Percentiles rank a stretch among this genome's conserved stretches.
phyloP scores from a whole-genome alignment of 2,113 vertebrate species.

The Globicephala melas region DNA sequence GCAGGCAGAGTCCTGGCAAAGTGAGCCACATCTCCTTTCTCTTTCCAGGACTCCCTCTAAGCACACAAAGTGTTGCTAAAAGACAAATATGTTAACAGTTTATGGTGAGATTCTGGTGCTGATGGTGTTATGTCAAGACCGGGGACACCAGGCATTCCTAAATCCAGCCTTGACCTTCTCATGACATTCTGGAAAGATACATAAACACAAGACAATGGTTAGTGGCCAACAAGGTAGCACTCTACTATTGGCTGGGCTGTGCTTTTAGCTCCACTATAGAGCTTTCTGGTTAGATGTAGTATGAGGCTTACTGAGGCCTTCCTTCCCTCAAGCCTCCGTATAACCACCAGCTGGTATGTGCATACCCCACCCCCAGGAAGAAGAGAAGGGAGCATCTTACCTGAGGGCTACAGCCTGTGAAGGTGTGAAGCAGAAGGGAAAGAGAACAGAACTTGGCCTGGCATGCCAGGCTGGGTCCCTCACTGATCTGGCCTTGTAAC shows the following conservation, averaged over 20 bases:
- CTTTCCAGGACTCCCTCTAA: neutral
- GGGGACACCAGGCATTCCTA: neutral
- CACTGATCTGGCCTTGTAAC: neutral
- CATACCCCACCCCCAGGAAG: neutral
- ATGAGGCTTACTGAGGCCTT: neutral
- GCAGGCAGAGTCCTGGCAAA: neutral
- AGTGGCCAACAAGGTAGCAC: neutral
- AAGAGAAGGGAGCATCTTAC: neutral
- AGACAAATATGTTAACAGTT: neutral
- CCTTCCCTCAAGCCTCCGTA: neutral
- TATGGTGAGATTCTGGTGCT: neutral
- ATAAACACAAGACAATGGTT: neutral
- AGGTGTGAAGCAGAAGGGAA: neutral
- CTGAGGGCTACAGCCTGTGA: neutral
- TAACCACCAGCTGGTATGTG: neutral
- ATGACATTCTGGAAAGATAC: neutral
- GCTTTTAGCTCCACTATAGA: neutral
- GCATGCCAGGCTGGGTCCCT: accelerated
- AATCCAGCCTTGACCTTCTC: neutral
- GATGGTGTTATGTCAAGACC: neutral
- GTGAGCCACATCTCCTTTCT: neutral
- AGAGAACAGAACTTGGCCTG: neutral
- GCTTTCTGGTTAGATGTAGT: neutral
- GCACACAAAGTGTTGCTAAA: neutral
- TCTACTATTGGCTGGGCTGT: neutral